Conservation (phyloP, 1,140 invertebrate genomes). For the Thaumatotibia leucotreta region DNA sequence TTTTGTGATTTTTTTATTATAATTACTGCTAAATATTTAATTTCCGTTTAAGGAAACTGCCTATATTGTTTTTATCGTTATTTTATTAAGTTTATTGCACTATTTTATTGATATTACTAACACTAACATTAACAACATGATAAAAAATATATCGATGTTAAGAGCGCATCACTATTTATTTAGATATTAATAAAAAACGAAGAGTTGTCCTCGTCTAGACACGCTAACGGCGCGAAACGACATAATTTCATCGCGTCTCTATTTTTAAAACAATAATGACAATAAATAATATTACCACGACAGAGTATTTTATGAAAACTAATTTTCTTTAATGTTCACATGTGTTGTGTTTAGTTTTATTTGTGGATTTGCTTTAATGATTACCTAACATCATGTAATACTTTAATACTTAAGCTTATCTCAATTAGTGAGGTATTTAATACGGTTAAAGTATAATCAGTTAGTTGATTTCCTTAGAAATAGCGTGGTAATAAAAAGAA, state of each 20-base stretch:
- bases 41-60: no score
- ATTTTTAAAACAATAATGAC: not conserved
- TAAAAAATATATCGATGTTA: not conserved
- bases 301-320: not conserved
- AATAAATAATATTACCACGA: not conserved
- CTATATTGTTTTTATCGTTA: no score
- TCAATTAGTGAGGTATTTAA: not conserved
- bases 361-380: not conserved
- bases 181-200: not conserved
- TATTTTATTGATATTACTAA: no score
- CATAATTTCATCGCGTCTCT: not conserved
- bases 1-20: no score
- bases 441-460: not conserved
- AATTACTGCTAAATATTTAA: no score
- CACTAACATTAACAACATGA: not conserved
- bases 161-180: constrained; percentile 1
- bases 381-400: not conserved
- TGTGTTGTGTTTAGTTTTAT: not conserved
- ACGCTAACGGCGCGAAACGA: not conserved
- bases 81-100: no score
- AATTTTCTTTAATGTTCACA: not conserved
- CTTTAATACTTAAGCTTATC: not conserved
- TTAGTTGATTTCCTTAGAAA: no score
- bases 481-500: not conserved
- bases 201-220: not conserved